These are phyloP conservation scores for Neotragus moschatus DNA, from an alignment of 2,113 vertebrate genomes.

Conservation along the genomic window DNA sequence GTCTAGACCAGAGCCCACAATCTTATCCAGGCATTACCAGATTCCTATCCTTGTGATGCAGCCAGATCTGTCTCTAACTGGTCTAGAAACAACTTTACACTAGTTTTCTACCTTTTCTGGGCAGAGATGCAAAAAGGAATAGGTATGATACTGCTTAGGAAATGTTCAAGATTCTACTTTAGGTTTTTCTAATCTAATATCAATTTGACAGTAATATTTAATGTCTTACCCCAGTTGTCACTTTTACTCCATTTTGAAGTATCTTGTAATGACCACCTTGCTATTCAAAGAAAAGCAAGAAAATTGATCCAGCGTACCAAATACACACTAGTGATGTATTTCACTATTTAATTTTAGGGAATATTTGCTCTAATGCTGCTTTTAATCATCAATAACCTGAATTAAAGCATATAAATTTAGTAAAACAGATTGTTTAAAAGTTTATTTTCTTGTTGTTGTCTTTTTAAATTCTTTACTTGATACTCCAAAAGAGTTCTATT, in stretches of 20 bases:
- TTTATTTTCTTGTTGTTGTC: background rate
- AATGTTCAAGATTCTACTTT: background rate
- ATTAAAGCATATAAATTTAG: background rate
- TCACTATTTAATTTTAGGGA: background rate
- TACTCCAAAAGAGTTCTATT: background rate
- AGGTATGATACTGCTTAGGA: background rate
- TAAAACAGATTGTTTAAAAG: background rate
- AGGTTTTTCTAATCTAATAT: background rate
- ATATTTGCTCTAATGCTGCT: background rate
- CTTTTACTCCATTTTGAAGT: background rate
- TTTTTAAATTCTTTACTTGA: background rate
- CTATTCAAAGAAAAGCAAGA: background rate
- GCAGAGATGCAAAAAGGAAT: background rate
- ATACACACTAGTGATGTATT: background rate
- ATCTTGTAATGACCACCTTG: background rate
- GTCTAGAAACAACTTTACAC: background rate
- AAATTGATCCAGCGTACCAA: background rate
- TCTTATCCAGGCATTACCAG: background rate
- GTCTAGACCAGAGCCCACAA: slow-evolving; percentile 36
- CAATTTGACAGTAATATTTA: background rate
- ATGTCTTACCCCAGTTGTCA: background rate
- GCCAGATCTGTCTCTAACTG: background rate
- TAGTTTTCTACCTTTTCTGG: background rate
- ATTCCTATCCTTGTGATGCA: background rate
- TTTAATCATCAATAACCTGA: background rate